These are phyloP conservation scores for Meleagris gallopavo DNA, from an alignment of 2,113 vertebrate species.

Conservation along the genomic window DNA sequence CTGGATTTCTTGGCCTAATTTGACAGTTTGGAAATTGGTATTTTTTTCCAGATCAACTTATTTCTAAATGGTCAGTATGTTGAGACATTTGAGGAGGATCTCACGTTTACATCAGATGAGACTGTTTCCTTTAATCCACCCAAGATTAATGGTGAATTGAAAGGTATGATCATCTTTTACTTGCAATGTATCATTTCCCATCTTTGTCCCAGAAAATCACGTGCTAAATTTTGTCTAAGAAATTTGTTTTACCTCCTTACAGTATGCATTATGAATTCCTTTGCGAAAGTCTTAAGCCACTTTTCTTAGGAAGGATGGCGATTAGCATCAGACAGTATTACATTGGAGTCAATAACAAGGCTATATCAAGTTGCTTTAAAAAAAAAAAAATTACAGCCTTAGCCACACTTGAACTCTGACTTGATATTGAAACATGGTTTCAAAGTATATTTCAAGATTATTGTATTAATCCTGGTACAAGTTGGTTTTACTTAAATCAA, in stretches of 20 bases:
- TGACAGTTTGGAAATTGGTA: background rate
- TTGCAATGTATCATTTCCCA: background rate
- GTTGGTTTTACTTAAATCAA: background rate
- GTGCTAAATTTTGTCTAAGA: background rate
- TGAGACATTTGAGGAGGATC: slow-evolving; percentile 77
- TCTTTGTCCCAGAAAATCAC: background rate
- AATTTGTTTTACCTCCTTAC: background rate
- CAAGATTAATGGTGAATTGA: slow-evolving; percentile 54
- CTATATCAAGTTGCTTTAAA: background rate
- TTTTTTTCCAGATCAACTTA: slow-evolving; percentile 76
- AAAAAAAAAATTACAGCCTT: background rate
- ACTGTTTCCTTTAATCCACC: slow-evolving; percentile 20
- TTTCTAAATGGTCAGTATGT: slow-evolving; percentile 79
- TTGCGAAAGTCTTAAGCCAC: background rate
- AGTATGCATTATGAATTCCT: background rate
- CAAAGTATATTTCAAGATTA: background rate
- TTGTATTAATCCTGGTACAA: background rate
- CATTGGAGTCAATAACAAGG: background rate
- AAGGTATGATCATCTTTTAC: slow-evolving; percentile 64
- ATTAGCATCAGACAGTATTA: background rate
- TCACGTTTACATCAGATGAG: slow-evolving; percentile 61
- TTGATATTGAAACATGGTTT: background rate
- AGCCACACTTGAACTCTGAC: background rate
- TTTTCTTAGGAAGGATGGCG: background rate
- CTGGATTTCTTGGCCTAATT: background rate